phyloP scores from a whole-genome alignment of 2,113 vertebrate genomes.

The Burhinus oedicnemus region DNA sequence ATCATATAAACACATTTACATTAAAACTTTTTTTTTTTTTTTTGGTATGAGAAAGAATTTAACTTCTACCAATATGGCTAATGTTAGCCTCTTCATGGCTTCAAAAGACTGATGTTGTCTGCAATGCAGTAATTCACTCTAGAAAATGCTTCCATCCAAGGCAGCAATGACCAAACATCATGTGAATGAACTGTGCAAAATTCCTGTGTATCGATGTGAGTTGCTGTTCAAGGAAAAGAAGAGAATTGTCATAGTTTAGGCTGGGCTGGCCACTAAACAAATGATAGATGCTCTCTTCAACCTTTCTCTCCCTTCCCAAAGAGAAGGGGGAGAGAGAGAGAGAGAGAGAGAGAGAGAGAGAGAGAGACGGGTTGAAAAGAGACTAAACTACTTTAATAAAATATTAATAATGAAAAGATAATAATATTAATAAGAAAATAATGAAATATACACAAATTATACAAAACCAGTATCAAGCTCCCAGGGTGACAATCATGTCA shows the following conservation, averaged over 20 bases:
- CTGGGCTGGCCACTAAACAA: neutral
- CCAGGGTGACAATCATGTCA: neutral
- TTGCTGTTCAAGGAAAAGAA: neutral
- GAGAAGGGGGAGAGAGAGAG: neutral
- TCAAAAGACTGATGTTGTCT: neutral
- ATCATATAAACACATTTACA: neutral
- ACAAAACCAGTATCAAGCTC: neutral
- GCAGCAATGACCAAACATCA: neutral
- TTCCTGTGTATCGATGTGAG: neutral
- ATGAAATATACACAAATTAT: neutral
- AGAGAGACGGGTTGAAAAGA: neutral
- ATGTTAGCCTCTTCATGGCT: neutral
- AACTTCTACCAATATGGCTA: neutral
- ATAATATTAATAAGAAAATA: neutral
- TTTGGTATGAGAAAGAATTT: neutral
- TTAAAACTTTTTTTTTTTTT: neutral
- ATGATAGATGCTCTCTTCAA: neutral
- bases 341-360: neutral
- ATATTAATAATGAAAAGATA: neutral
- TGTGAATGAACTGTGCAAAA: neutral
- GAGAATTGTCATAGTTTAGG: neutral
- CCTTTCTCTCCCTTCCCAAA: neutral
- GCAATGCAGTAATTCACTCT: neutral
- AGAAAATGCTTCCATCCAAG: neutral
- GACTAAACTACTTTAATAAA: neutral